Evolutionary conservation across 2,797 vertebrate species (phyloP), one percentile per base, ranked within the genome.

Genomic region (Paratrypauchen microcephalus): DNA sequence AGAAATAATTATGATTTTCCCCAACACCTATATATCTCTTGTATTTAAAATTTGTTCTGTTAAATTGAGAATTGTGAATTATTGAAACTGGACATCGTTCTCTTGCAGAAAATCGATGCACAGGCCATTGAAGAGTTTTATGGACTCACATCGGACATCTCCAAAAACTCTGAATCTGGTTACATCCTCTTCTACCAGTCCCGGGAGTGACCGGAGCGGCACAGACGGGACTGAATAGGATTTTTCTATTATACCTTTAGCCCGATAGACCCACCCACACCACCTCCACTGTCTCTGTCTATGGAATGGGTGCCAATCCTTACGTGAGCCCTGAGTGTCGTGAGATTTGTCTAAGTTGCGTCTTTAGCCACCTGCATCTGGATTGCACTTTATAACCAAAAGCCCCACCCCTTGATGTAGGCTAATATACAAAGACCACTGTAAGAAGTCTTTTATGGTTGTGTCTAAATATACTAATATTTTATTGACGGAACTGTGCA

Each of bases 101-200:
- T 73, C 21, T 82, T 74, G 55, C 92, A 99, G 98, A 99, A 99
- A 96, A 99, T 99, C 69, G 98, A 99, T 79, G 97, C 97, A 82
- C 98, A 99, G 94, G 98, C 98, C 80, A 98, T 99, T 78, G 98
- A 99, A 91, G 98, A 99, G 93, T 99, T 99, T 90, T 99, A 99
- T 24, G 98, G 98, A 78, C 94, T 99, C 90, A 99, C 98, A 7
- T 99, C 98, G 73, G 98, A 99, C 91, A 98, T 99, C 93, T 99
- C 98, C 68, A 99, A 99, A 93, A 99, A 99, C 93, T 99, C 98
- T 0, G 98, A 99, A 91, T 99, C 98, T 28, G 98, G 98, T 85
- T 99, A 99, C 92, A 99, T 99, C 92, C 95, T 99, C 91, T 99
- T 99, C 92, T 98, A 99, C 89, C 98, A 99, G 91, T 99, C 97